Evolutionary conservation across 2,888 invertebrate species (phyloP).

Genomic region (Hypomecis punctinalis): DNA sequence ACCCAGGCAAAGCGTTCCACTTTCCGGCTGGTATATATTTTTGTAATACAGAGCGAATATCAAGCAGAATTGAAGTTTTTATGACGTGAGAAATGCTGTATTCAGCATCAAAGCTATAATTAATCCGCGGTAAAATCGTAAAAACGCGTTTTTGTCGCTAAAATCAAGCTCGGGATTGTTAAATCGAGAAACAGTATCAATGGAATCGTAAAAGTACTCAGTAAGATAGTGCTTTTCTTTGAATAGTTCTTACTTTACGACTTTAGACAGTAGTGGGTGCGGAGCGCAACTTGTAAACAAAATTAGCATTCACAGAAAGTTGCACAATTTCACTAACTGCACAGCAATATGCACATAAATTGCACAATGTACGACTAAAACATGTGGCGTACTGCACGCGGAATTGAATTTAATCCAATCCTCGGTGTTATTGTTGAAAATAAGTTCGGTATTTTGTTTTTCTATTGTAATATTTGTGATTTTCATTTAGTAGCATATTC

Average conservation of each 20-base stretch:
- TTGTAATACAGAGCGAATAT: too few relatives aligned
- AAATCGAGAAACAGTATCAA: slow-evolving; percentile 11
- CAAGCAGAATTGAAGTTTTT: background rate
- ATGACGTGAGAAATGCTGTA: background rate
- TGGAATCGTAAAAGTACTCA: slow-evolving; percentile 7
- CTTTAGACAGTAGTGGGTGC: slow-evolving; percentile 29
- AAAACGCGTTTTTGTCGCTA: slow-evolving; percentile 1
- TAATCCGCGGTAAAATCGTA: background rate
- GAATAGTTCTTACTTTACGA: slow-evolving; percentile 30
- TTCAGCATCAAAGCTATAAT: background rate
- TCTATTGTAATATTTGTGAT: too few relatives aligned
- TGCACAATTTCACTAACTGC: slow-evolving; percentile 19
- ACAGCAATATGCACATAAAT: slow-evolving; percentile 19
- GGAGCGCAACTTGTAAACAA: slow-evolving; percentile 37
- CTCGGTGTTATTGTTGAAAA: background rate
- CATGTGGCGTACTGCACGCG: slow-evolving; percentile 2
- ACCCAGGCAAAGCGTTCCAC: too few relatives aligned
- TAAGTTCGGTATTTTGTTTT: background rate
- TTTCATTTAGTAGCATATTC: too few relatives aligned
- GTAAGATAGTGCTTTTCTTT: slow-evolving; percentile 13
- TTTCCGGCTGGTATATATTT: too few relatives aligned
- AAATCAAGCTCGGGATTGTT: slow-evolving; percentile 4
- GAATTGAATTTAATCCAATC: background rate
- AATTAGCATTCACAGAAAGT: slow-evolving; percentile 42
- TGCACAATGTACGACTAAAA: slow-evolving; percentile 4